Evolutionary conservation across 2,113 vertebrate species (phyloP), one percentile per base, ranked within the genome.

Genomic region (Prunella himalayana): DNA sequence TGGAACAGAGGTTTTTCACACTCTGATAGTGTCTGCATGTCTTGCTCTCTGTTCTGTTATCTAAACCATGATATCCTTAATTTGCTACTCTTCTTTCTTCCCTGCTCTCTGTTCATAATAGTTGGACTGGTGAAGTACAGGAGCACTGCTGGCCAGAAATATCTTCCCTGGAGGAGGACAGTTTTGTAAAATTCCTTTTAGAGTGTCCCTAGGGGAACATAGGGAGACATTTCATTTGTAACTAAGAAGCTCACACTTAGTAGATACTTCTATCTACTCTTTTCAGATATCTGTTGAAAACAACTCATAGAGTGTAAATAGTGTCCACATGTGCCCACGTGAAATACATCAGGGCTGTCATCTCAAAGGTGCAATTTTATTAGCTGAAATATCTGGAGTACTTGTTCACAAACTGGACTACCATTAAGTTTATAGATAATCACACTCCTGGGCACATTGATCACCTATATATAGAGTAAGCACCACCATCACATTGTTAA

Each of bases 321-420:
- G 15, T 0, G 0, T 25, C 44, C 0, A 0, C 1, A 0, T 0
- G 0, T 60, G 13, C 22, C 47, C 61, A 65, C 0, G 0, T 66
- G 61, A 90, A 86, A 76, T 65, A 30, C 21, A 72, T 65, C 30
- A 77, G 23, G 30, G 5, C 9, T 92, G 49, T 63, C 15, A 33
- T 42, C 59, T 64, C 70, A 76, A 60, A 69, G 44, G 53, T 54
- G 39, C 17, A 50, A 53, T 35, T 83, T 90, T 94, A 61, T 92
- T 80, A 93, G 33, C 37, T 86, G 31, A 88, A 65, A 69, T 88
- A 73, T 21, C 20, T 77, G 44, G 28, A 90, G 54, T 66, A 53
- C 33, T 93, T 77, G 23, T 33, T 92, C 45, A 44, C 20, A 59
- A 86, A 54, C 47, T 77, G 60, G 59, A n/a, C 68, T 59, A 41